These are phyloP conservation scores for Lycaon pictus DNA, from an alignment of 2,113 vertebrate genomes.

Conservation along the genomic window DNA sequence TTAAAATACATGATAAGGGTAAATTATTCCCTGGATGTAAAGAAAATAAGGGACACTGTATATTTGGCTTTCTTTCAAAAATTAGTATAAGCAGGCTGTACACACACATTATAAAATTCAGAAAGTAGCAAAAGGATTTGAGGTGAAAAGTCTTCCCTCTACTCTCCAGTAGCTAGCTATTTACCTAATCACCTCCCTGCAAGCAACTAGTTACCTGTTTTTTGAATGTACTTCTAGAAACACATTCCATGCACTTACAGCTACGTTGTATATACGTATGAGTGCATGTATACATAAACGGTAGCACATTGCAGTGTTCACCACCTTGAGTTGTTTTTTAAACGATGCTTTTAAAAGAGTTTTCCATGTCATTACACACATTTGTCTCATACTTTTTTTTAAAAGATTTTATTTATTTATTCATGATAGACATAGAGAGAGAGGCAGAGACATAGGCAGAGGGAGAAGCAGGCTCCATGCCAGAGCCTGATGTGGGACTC, in stretches of 20 bases:
- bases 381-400: background rate
- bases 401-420: too few species aligned
- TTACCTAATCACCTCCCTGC: background rate
- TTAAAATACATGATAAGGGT: slow-evolving; percentile 5
- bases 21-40: background rate
- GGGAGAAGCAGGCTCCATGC: too few species aligned
- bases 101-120: background rate
- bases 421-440: too few species aligned
- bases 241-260: background rate
- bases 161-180: background rate
- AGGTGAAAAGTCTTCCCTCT: background rate
- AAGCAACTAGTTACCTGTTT: background rate
- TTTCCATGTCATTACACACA: slow-evolving; percentile 12
- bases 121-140: background rate
- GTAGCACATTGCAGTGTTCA: background rate
- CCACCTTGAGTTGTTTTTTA: background rate
- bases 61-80: background rate
- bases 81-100: background rate
- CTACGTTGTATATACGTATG: background rate
- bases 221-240: background rate
- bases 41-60: background rate
- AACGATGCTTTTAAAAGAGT: background rate
- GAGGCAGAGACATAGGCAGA: too few species aligned
- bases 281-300: background rate
- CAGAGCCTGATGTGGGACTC: too few species aligned